Conservation (phyloP, 2,113 vertebrate species). For the Etia nguti region DNA sequence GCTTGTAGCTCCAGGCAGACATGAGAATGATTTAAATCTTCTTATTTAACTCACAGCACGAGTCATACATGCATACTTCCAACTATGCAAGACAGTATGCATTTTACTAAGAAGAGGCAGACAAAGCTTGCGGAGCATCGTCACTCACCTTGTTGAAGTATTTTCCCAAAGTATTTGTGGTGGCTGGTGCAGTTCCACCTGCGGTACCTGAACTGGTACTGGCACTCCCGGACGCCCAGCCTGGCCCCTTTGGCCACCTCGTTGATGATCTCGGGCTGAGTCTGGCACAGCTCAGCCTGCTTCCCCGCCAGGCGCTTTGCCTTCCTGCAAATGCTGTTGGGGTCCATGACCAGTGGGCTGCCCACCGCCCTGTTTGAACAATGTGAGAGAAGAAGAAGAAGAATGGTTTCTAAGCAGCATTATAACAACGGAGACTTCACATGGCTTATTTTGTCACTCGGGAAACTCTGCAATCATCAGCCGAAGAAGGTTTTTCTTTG, state of each 20-base stretch:
- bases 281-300: slow-evolving; percentile 92
- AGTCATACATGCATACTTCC: not conserved
- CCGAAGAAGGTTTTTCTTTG: not conserved
- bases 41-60: not conserved
- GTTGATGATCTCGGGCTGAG: slow-evolving; percentile 90
- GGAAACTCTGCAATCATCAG: slow-evolving; percentile 16
- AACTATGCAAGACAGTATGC: not conserved
- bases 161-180: slow-evolving; percentile 95
- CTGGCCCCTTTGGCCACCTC: slow-evolving; percentile 92
- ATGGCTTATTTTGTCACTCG: not conserved
- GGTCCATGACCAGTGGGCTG: slow-evolving; percentile 96
- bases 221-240: slow-evolving; percentile 91
- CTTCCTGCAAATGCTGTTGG: slow-evolving; percentile 97
- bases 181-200: slow-evolving; percentile 98
- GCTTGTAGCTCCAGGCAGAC: not conserved
- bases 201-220: slow-evolving; percentile 94
- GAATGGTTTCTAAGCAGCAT: not conserved
- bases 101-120: not conserved
- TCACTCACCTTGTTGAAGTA: slow-evolving; percentile 94
- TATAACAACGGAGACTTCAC: not conserved
- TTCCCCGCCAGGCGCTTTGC: slow-evolving; percentile 88
- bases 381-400: not conserved
- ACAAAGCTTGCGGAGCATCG: not conserved
- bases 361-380: slow-evolving; percentile 87
- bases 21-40: not conserved